Base-by-base conservation (phyloP, 2,797 vertebrate species). In the Enteromius paludinosus region DNA sequence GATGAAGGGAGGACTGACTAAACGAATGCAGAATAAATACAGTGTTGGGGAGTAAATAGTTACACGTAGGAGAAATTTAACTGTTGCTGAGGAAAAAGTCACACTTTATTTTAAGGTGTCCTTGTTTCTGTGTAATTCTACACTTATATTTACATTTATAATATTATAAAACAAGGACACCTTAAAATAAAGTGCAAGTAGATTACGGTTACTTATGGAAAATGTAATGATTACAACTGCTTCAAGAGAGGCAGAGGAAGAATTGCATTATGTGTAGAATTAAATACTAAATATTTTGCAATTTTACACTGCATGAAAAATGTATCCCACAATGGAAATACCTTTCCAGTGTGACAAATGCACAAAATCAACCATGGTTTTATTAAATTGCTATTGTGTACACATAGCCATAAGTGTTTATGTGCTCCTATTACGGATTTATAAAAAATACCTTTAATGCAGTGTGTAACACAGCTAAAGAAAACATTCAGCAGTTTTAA, bases 1-100 rank as follows among this genome's bases (percentile, higher is more conserved):
- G 23, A 71, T 15, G 35, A 79, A 38, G 65, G 18, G n/a, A 49
- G 43, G 54, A 52, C n/a, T 47, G 56, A 30, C 45, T 14, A 30
- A 74, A 66, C 25, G 15, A 69, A 76, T 8, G 25, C 18, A 79
- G 72, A 84, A 84, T 12, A 45, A 79, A 65, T 43, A 56, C 54
- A 23, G 54, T 56, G 54, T 56, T 23, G 54, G n/a, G 54, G 54
- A 56, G n/a, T 23, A 56, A 56, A 10, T 56, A 56, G 52, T 11
- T 23, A 54, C 52, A 23, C 23, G n/a, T 23, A 56, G 10, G 4
- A 10, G 54, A 56, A 56, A 56, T 23, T 3, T 54, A 54, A 54
- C 49, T 9, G 18, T n/a, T 54, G n/a, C 52, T 54, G 52, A 54
- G 52, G 8, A 54, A 54, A 54, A 54, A 20, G 52, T 54, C 3